These are phyloP conservation scores for Aspidiotus rigidus DNA, from an alignment of 2,888 invertebrate genomes.

Conservation along the genomic window DNA sequence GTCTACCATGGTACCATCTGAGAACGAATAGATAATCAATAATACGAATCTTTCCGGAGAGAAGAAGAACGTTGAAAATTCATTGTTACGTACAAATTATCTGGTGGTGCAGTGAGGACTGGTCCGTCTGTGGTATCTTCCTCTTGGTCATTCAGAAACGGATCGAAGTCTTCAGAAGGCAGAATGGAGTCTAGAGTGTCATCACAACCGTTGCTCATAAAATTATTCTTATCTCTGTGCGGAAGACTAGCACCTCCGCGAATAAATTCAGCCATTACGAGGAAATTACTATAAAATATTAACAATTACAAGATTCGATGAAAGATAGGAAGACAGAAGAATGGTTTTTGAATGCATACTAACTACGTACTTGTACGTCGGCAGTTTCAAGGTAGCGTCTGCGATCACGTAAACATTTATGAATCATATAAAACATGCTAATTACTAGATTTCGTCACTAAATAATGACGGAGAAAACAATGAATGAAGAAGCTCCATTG, in stretches of 20 bases:
- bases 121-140: conserved; percentile 50
- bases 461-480: no score
- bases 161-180: conserved; percentile 51
- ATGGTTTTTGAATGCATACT: no score
- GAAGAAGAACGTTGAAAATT: no score
- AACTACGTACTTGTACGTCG: no score
- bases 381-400: no score
- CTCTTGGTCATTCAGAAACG: conserved; percentile 52
- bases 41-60: neutral
- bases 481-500: no score
- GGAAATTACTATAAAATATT: no score
- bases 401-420: no score
- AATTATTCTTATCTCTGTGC: conserved; percentile 51
- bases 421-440: no score
- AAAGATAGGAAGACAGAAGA: no score
- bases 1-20: conserved; percentile 86
- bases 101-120: conserved; percentile 46
- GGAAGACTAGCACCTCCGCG: conserved; percentile 47
- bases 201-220: conserved; percentile 77
- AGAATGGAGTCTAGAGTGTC: conserved; percentile 52
- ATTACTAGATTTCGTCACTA: no score
- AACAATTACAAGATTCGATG: no score
- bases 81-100: conserved; percentile 43
- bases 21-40: conserved; percentile 27
- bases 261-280: conserved; percentile 47